Conservation (phyloP, 2,113 vertebrate species). For the Daboia siamensis region DNA sequence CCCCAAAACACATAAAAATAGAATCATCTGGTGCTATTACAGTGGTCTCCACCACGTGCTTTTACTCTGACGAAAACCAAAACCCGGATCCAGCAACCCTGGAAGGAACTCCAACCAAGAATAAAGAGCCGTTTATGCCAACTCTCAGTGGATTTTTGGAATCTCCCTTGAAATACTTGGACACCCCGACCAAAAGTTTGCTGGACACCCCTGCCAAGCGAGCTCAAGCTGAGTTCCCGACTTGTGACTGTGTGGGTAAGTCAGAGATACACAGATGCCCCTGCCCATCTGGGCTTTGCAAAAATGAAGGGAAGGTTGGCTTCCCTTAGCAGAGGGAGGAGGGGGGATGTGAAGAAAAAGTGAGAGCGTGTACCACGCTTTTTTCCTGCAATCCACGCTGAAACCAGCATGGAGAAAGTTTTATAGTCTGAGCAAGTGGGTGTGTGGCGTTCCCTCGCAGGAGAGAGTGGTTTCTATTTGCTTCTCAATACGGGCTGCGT, state of each 20-base stretch:
- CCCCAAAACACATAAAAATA: conserved; percentile 91
- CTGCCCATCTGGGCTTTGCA: background rate
- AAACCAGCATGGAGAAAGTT: background rate
- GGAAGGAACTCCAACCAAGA: conserved; percentile 86
- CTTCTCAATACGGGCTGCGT: background rate
- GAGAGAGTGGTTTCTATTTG: background rate
- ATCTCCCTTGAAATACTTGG: conserved; percentile 91
- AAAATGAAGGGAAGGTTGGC: background rate
- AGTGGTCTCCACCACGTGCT: conserved; percentile 91
- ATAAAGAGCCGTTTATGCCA: conserved; percentile 80
- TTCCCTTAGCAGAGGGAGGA: background rate
- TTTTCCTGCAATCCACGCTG: background rate
- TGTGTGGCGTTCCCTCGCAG: background rate
- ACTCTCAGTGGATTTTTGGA: conserved; percentile 93
- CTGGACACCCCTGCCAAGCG: conserved; percentile 90
- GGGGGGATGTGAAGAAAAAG: background rate
- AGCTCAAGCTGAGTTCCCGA: conserved; percentile 87
- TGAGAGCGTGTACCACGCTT: background rate
- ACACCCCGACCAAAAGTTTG: conserved; percentile 91
- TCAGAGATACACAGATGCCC: accelerated
- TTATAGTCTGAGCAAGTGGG: background rate
- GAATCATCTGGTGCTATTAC: conserved; percentile 89
- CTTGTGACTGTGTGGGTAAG: conserved; percentile 94
- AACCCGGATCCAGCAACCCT: conserved; percentile 52
- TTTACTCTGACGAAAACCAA: conserved; percentile 78